Percentiles rank a stretch among this genome's conserved stretches.
Evolutionary conservation across 2,113 vertebrate genomes (phyloP).

Genomic region (Hypanus sabinus): DNA sequence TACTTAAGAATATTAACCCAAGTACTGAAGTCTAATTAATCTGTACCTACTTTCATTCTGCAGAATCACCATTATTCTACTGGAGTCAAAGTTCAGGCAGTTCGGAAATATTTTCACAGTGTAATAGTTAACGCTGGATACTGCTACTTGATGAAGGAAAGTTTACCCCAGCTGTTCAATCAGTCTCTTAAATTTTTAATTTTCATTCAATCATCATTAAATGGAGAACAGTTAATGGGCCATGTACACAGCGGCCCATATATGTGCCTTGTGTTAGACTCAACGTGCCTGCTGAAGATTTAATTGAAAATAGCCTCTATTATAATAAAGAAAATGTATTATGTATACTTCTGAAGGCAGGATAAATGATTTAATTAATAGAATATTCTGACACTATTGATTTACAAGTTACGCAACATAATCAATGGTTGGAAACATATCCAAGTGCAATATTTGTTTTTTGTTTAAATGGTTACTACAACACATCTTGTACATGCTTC

Average conservation of each 20-base stretch:
- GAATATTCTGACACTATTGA: slow-evolving; percentile 26
- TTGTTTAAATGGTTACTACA: not conserved
- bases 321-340: slow-evolving; percentile 35
- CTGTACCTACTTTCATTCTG: not conserved
- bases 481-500: not conserved
- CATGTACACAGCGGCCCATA: slow-evolving; percentile 22
- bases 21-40: not conserved
- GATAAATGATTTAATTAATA: slow-evolving; percentile 19
- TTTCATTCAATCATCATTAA: slow-evolving; percentile 38
- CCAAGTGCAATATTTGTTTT: not conserved
- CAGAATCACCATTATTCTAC: not conserved
- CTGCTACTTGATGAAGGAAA: slow-evolving; percentile 16
- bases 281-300: slow-evolving; percentile 20
- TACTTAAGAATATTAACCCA: not conserved
- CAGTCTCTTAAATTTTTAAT: slow-evolving; percentile 37
- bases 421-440: slow-evolving; percentile 13
- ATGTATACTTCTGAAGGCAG: slow-evolving; percentile 3
- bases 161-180: slow-evolving; percentile 37
- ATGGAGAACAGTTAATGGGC: slow-evolving; percentile 33
- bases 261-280: slow-evolving; percentile 21
- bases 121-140: slow-evolving; percentile 1
- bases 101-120: not conserved
- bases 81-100: not conserved
- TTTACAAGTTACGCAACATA: slow-evolving; percentile 25
- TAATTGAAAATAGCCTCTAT: slow-evolving; percentile 37